phyloP scores from a whole-genome alignment of 2,888 invertebrate species.

The Fragum fragum region DNA sequence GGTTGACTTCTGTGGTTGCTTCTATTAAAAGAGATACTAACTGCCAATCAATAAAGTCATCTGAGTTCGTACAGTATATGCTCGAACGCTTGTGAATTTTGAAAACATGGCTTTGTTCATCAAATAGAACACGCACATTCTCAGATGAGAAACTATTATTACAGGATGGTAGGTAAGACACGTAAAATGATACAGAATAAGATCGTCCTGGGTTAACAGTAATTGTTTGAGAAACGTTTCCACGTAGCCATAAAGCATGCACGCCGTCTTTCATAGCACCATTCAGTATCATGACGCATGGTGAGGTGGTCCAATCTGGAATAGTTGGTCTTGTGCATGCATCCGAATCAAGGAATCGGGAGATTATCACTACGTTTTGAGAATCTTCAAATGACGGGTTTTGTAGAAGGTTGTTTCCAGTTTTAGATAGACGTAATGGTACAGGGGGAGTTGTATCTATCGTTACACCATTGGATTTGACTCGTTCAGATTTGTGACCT shows the following conservation, averaged over 20 bases:
- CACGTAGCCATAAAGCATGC: conserved; percentile 48
- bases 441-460: conserved; percentile 69
- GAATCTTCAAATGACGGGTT: conserved; percentile 30
- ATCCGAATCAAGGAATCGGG: background rate
- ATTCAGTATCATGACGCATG: background rate
- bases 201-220: conserved; percentile 17
- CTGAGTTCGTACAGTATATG: conserved; percentile 9
- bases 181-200: conserved; percentile 46
- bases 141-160: conserved; percentile 34
- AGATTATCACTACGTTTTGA: background rate
- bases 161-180: background rate
- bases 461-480: conserved; percentile 69
- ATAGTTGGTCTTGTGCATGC: background rate
- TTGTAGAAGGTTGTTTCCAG: conserved; percentile 46
- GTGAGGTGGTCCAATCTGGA: background rate
- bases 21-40: conserved; percentile 44
- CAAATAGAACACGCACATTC: conserved; percentile 47
- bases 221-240: conserved; percentile 40
- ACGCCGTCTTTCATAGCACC: conserved; percentile 40
- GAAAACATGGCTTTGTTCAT: conserved; percentile 47
- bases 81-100: conserved; percentile 48
- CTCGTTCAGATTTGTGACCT: conserved; percentile 61
- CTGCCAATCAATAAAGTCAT: conserved; percentile 47
- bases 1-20: background rate
- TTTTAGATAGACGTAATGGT: conserved; percentile 43